These are phyloP conservation scores for Cnemophilus loriae DNA, from an alignment of 2,113 vertebrate genomes.

Conservation along the genomic window DNA sequence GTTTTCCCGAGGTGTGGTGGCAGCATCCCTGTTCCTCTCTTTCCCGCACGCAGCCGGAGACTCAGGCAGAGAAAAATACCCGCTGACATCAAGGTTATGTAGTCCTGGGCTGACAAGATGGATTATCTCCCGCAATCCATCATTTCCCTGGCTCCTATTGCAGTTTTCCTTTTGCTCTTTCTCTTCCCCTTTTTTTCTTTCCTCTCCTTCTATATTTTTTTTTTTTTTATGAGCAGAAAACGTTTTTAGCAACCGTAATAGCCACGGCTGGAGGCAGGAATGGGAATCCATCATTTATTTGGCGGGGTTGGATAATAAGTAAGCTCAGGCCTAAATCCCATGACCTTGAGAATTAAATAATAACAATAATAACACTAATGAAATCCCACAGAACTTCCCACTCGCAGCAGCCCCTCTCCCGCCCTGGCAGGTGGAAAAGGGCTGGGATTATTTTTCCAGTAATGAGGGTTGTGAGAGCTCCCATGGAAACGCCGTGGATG, in stretches of 20 bases:
- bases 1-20: neutral
- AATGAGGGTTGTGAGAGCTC: neutral
- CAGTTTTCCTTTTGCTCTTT: slow-evolving; percentile 39
- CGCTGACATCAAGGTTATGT: slow-evolving; percentile 70
- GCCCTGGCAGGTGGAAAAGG: slow-evolving; percentile 1
- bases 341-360: slow-evolving; percentile 65
- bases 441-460: neutral
- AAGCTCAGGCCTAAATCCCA: slow-evolving; percentile 65
- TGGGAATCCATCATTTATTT: slow-evolving; percentile 70
- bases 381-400: slow-evolving; percentile 20
- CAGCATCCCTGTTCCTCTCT: neutral
- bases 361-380: slow-evolving; percentile 21
- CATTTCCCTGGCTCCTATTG: slow-evolving; percentile 41
- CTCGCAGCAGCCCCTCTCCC: neutral
- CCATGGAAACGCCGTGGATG: neutral
- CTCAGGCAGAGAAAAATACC: slow-evolving; percentile 64
- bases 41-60: neutral
- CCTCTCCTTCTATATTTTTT: neutral
- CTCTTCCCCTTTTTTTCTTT: neutral
- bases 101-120: slow-evolving; percentile 65
- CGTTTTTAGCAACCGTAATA: slow-evolving; percentile 68
- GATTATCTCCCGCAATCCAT: slow-evolving; percentile 55
- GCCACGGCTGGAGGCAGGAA: slow-evolving; percentile 63
- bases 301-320: slow-evolving; percentile 62
- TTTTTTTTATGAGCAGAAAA: slow-evolving; percentile 40